Percentiles rank a stretch among this genome's conserved stretches.
phyloP scores from a whole-genome alignment of 37 sponge, comb jelly and placozoan species.

The Diacarnus erythraeanus region DNA sequence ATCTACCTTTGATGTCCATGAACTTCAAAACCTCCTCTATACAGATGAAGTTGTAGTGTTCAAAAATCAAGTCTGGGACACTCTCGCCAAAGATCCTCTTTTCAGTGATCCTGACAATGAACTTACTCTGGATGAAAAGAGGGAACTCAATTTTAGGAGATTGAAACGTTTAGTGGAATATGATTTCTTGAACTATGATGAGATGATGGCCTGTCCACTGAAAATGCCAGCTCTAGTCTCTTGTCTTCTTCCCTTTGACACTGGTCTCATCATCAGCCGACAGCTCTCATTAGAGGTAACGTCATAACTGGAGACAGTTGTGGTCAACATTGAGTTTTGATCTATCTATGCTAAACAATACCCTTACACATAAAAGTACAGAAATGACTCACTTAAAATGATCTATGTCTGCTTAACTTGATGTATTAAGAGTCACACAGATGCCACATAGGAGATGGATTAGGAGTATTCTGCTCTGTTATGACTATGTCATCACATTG shows the following conservation, averaged over 20 bases:
- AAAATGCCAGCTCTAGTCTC: conserved; percentile 4
- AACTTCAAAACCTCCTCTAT: conserved; percentile 29
- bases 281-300: conserved; percentile 46
- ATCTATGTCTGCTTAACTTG: no score
- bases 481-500: no score
- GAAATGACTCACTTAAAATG: no score
- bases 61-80: conserved; percentile 60
- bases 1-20: conserved; percentile 39
- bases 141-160: conserved; percentile 56
- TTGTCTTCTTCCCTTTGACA: conserved; percentile 42
- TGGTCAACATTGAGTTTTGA: no score
- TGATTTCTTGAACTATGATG: conserved; percentile 47
- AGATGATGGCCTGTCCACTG: conserved; percentile 26
- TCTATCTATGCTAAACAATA: no score
- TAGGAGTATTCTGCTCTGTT: no score
- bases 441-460: no score
- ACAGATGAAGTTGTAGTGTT: conserved; percentile 35
- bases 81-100: conserved; percentile 66
- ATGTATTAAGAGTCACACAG: no score
- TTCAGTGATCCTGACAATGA: conserved; percentile 37
- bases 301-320: no score
- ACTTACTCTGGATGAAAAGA: conserved; percentile 48
- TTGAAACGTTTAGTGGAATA: conserved; percentile 67
- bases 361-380: no score
- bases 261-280: not conserved